Percentiles rank a stretch among this genome's conserved stretches.
Evolutionary conservation across 92 coral and sea anemone species (phyloP).

Genomic region (Epizoanthus stellaris): DNA sequence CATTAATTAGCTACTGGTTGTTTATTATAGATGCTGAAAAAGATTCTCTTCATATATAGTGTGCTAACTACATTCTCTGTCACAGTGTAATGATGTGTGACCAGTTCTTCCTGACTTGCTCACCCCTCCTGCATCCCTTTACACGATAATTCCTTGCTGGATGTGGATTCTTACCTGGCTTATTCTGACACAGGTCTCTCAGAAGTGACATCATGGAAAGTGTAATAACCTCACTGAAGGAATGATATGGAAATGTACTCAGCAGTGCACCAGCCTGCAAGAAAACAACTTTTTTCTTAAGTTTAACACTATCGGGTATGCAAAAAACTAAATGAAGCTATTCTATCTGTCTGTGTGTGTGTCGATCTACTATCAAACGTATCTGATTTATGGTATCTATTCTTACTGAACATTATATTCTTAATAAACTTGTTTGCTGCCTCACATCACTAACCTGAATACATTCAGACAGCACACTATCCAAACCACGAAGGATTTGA

Average conservation of each 20-base stretch:
- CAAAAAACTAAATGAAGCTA: too few relatives aligned
- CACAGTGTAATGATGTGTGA: neutral
- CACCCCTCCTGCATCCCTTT: too few relatives aligned
- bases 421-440: neutral
- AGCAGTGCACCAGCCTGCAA: constrained; percentile 66
- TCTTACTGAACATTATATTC: too few relatives aligned
- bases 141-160: neutral
- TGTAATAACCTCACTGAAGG: constrained; percentile 83
- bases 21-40: too few relatives aligned
- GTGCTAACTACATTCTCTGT: too few relatives aligned
- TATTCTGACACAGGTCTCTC: constrained; percentile 88
- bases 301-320: too few relatives aligned
- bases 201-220: constrained; percentile 83
- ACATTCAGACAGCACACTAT: constrained; percentile 70
- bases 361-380: too few relatives aligned
- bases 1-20: too few relatives aligned
- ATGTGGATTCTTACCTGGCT: constrained; percentile 74
- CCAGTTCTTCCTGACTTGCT: neutral
- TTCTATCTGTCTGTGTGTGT: too few relatives aligned
- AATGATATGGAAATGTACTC: constrained; percentile 81
- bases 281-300: neutral
- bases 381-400: too few relatives aligned
- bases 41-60: too few relatives aligned
- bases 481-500: constrained; percentile 68
- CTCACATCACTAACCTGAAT: constrained; percentile 59